Base-by-base conservation (phyloP, 2,797 vertebrate species). In the Bradypodion pumilum region DNA sequence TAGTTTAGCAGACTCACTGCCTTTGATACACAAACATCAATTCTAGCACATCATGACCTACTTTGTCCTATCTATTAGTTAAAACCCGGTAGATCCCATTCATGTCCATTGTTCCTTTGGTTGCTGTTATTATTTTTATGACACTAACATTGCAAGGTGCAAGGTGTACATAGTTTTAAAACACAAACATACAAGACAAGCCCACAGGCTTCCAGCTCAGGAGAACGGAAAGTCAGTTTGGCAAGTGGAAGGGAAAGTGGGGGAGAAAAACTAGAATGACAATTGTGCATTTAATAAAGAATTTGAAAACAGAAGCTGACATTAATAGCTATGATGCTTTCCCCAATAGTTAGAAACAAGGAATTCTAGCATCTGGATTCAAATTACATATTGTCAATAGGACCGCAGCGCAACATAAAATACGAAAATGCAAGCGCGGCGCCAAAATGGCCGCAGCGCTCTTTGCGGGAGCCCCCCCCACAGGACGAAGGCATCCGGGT, bases 271-370 rank as follows among this genome's bases (percentile, higher is more conserved):
- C n/a, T 60, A 4, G 37, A 19, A 21, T 19, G 25, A 35, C 69
- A 42, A n/a, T 4, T 6, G 10, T 35, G 32, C 42, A 69, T 2
- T 59, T 15, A 46, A 60, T 78, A 25, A 77, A 13, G 25, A 29
- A 83, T 77, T 60, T 69, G 59, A 78, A 60, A n/a, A 78, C 56
- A 78, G 29, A 25, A 70, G 35, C 29, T 42, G 46, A 76, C 65
- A 27, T 23, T 12, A 16, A 2, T 59, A 35, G 5, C 19, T 63
- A 66, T 12, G 35, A 63, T 19, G 52, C 56, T 56, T 56, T 21
- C 23, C 15, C 27, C 13, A 25, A 69, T 29, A 7, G 25, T 15
- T 32, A 27, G 32, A 35, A 69, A 80, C 7, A 69, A 35, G 25
- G 12, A 59, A 56, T 52, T 56, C 66, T 56, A 77, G 21, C 7